Percentiles rank a stretch among this genome's conserved stretches.
Conservation (phyloP, 2,797 vertebrate species). For the Coccyzus lansbergi region DNA sequence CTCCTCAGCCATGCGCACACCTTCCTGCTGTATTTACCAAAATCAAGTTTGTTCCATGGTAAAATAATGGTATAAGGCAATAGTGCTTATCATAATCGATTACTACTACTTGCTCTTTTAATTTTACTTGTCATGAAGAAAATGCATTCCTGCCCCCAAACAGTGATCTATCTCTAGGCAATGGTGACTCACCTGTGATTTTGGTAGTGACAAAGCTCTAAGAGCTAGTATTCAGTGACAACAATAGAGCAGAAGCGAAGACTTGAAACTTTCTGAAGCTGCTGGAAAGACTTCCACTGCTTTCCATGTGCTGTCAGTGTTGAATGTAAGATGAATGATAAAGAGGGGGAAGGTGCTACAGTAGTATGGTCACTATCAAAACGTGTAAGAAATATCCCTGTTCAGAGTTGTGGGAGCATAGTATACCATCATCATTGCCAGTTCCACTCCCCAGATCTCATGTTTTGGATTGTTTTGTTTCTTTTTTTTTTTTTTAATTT, state of each 20-base stretch:
- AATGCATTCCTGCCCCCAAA: neutral
- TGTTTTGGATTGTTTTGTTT: too few relatives aligned
- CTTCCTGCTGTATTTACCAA: neutral
- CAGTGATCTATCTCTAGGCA: neutral
- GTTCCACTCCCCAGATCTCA: neutral
- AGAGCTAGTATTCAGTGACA: neutral
- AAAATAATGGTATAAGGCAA: neutral
- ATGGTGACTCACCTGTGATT: neutral
- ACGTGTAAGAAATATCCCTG: neutral
- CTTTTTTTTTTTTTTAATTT: neutral
- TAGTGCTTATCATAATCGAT: neutral
- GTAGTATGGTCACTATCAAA: neutral
- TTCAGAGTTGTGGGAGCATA: neutral
- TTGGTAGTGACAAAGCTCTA: neutral
- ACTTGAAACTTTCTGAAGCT: neutral
- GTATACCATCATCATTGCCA: neutral
- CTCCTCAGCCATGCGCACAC: neutral
- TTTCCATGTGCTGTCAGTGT: neutral
- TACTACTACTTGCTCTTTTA: neutral
- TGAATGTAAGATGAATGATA: neutral
- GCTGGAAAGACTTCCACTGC: neutral
- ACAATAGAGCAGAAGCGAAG: neutral
- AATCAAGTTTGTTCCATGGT: neutral
- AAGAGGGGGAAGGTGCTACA: neutral
- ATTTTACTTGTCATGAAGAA: neutral